Percentiles rank a stretch among this genome's conserved stretches.
Conservation (phyloP, 2,797 vertebrate species). For the Masticophis lateralis region DNA sequence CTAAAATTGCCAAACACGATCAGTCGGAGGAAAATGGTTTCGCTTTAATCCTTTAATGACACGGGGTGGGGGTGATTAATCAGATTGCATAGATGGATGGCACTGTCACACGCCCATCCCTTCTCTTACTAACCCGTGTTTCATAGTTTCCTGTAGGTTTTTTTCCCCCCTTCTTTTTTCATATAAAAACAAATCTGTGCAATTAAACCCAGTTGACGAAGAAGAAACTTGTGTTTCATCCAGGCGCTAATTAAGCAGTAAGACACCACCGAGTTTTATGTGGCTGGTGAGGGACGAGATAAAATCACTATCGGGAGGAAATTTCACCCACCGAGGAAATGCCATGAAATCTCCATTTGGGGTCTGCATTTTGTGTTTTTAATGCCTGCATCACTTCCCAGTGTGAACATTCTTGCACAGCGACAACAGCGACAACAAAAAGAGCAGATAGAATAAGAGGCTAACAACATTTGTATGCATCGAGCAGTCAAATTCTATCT, state of each 20-base stretch:
- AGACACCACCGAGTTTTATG: conserved; percentile 39
- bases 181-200: conserved; percentile 61
- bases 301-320: conserved; percentile 57
- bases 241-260: conserved; percentile 68
- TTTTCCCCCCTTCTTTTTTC: conserved; percentile 20
- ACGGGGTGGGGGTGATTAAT: conserved; percentile 72
- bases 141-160: background rate
- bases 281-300: background rate
- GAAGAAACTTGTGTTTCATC: conserved; percentile 66
- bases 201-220: conserved; percentile 71
- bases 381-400: background rate
- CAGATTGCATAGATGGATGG: conserved; percentile 71
- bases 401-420: background rate
- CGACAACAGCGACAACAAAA: background rate
- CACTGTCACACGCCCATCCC: conserved; percentile 43
- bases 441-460: background rate
- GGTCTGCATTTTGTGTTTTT: conserved; percentile 49
- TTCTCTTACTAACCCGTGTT: background rate
- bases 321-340: conserved; percentile 55
- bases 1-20: conserved; percentile 70
- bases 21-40: conserved; percentile 73
- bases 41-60: conserved; percentile 73
- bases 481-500: background rate
- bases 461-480: background rate
- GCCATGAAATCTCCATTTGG: conserved; percentile 42